Evolutionary conservation across 2,113 vertebrate species (phyloP).

Genomic region (Deroptyus accipitrinus): DNA sequence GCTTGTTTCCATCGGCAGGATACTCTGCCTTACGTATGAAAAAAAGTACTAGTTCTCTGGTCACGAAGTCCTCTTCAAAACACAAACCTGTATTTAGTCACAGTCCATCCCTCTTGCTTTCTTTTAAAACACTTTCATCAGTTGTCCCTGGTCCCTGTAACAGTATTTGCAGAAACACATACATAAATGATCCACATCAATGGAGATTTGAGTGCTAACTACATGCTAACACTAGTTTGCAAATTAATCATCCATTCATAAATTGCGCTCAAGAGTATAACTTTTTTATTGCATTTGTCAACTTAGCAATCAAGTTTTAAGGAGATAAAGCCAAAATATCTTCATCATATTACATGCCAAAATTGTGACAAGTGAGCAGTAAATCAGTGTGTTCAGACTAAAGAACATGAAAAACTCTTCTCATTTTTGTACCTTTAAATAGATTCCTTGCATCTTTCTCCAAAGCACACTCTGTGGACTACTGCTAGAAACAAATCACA

Average conservation of each 20-base stretch:
- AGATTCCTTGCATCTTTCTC: not conserved
- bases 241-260: constrained; percentile 5
- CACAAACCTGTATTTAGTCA: not conserved
- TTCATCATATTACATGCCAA: not conserved
- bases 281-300: not conserved
- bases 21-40: not conserved
- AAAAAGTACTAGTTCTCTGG: not conserved
- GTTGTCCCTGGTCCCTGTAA: not conserved
- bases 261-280: not conserved
- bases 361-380: not conserved
- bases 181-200: rapidly evolving
- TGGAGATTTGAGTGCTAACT: not conserved
- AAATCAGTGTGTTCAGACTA: not conserved
- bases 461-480: not conserved
- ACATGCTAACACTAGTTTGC: not conserved
- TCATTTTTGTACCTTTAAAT: constrained; percentile 11
- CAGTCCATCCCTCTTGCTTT: not conserved
- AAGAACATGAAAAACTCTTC: not conserved
- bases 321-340: not conserved
- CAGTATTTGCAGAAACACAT: not conserved
- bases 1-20: not conserved
- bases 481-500: not conserved
- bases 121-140: not conserved
- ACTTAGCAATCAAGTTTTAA: not conserved
- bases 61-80: not conserved